phyloP scores from a whole-genome alignment of 2,113 vertebrate genomes.

The Cynopterus brachyotis region DNA sequence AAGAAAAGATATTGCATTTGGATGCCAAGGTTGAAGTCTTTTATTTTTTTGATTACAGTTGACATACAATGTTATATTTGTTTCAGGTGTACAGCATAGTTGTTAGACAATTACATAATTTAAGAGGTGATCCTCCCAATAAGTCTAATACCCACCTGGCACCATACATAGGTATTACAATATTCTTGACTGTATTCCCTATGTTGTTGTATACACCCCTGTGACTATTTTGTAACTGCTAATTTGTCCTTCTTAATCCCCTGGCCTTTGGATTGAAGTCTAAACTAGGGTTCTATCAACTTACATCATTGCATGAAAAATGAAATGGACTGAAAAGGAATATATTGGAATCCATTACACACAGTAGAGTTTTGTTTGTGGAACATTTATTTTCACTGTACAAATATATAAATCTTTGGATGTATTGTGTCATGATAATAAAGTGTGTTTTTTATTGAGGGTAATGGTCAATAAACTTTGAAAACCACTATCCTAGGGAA shows the following conservation, averaged over 20 bases:
- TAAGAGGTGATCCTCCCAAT: no score
- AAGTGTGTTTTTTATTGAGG: background rate
- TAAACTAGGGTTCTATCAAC: background rate
- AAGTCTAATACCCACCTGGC: no score
- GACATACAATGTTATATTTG: no score
- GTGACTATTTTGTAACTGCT: no score
- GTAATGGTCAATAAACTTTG: background rate
- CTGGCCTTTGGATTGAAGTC: background rate
- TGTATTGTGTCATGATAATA: background rate
- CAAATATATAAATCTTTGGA: background rate
- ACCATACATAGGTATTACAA: no score
- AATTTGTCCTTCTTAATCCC: no score
- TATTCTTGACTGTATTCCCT: no score
- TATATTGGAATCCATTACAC: background rate
- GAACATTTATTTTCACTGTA: background rate
- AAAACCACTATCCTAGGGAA: background rate
- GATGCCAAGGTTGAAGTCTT: background rate
- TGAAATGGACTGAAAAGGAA: background rate
- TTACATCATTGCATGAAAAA: background rate
- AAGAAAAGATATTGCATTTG: background rate
- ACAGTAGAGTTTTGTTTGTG: background rate
- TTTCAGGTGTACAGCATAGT: no score
- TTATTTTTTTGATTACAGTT: no score
- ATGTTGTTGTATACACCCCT: no score
- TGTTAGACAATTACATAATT: no score